Percentiles rank a stretch among this genome's conserved stretches.
phyloP scores from a whole-genome alignment of 2,797 vertebrate genomes.

The Buceros bicornis region DNA sequence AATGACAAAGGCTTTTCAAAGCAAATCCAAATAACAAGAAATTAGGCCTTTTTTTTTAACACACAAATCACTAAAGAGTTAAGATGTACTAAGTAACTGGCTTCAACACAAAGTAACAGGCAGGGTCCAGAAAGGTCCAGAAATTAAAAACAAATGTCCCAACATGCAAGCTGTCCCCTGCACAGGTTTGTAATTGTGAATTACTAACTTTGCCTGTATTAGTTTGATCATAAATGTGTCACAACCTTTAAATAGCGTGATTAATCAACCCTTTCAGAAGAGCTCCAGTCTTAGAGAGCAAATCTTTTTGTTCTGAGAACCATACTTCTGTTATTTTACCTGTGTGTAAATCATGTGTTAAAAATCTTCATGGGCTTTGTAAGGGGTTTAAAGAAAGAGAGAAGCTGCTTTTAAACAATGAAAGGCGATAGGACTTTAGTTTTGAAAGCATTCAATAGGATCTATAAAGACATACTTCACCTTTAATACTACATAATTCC shows the following conservation, averaged over 20 bases:
- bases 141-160: background rate
- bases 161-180: background rate
- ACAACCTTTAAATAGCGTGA: constrained; percentile 28
- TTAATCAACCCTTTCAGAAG: constrained; percentile 55
- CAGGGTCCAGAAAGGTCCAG: background rate
- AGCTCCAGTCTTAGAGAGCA: background rate
- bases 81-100: background rate
- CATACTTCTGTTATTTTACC: constrained; percentile 17
- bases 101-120: background rate
- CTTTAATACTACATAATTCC: constrained; percentile 3
- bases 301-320: constrained; percentile 36
- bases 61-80: background rate
- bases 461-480: constrained; percentile 3
- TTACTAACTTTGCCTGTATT: constrained; percentile 19
- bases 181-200: constrained; percentile 19
- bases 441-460: background rate
- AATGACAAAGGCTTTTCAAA: background rate
- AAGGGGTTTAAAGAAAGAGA: background rate
- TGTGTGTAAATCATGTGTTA: background rate
- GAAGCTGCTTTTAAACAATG: constrained; percentile 1
- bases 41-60: background rate
- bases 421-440: background rate
- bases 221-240: constrained; percentile 50
- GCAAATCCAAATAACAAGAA: background rate
- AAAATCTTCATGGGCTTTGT: background rate